Base-by-base conservation (phyloP, 2,797 vertebrate species). In the Myiotriccus ornatus region DNA sequence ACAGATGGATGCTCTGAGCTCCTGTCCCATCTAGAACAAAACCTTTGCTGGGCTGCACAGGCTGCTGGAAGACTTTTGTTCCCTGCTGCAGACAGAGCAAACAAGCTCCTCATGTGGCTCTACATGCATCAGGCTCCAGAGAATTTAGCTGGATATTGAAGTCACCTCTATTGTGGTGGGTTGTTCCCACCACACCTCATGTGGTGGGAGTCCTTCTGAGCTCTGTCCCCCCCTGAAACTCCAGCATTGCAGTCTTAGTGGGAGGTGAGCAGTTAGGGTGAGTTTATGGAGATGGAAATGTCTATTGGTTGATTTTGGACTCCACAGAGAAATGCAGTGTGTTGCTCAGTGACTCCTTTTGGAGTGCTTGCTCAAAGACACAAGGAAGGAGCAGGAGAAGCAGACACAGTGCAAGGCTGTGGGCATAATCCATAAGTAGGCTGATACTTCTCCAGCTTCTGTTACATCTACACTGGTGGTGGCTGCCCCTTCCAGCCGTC, bases 141-240 rank as follows among this genome's bases (percentile, higher is more conserved):
- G 14, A 39, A 77, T 37, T 74, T 24, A 39, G 6, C 0, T 73
- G 13, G 6, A 64, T 63, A 25, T 4, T 77, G 64, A 62, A 49
- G 10, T 50, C 16, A 7, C 23, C 12, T 57, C 23, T 49, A 2
- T 43, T 53, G 6, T 49, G 43, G 7, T 0, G 0, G 14, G 44
- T 4, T 55, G 6, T 30, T 82, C 25, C 47, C 20, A 32, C 11
- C 1, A 1, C 21, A 30, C 2, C 8, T 28, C 43, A 52, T 15
- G 35, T 16, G 17, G 19, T 15, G 10, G 9, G 30, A 19, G 35
- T 1, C 0, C 16, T 41, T 14, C 43, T 1, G 3, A 39, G 9
- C 15, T 44, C 6, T 3, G 2, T 20, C 6, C 17, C 8, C 8
- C 4, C 1, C 25, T 2, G 5, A 64, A 50, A 63, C 15, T 28